Percentiles rank a stretch among this genome's conserved stretches.
Evolutionary conservation across 2,888 invertebrate genomes (phyloP).

Genomic region (Pollenia angustigena): DNA sequence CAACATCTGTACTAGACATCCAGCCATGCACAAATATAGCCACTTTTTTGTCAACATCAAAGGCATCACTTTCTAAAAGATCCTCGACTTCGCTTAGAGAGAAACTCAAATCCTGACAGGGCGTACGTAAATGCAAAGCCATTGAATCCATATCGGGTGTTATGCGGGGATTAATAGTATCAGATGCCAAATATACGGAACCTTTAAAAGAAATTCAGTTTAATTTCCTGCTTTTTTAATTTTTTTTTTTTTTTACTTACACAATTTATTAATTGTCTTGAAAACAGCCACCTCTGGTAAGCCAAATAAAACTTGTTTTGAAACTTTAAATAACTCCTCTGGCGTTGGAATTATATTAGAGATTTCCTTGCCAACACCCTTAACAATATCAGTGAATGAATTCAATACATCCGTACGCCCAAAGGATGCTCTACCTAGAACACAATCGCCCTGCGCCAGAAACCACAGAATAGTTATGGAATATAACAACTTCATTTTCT

Average conservation of each 20-base stretch:
- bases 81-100: slow-evolving; percentile 74
- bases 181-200: slow-evolving; percentile 73
- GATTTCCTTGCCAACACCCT: slow-evolving; percentile 44
- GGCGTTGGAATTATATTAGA: slow-evolving; percentile 45
- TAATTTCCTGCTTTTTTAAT: not conserved
- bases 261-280: slow-evolving; percentile 29
- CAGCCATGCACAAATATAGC: slow-evolving; percentile 81
- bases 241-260: slow-evolving; percentile 31
- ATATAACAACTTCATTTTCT: slow-evolving; percentile 6
- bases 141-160: slow-evolving; percentile 76
- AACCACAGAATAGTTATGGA: not conserved
- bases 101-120: slow-evolving; percentile 73
- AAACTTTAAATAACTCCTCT: slow-evolving; percentile 20
- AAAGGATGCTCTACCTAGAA: not conserved
- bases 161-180: slow-evolving; percentile 72
- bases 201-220: slow-evolving; percentile 65
- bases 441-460: not conserved
- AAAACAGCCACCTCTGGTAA: slow-evolving; percentile 49
- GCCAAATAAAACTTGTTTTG: slow-evolving; percentile 50
- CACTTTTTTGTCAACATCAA: slow-evolving; percentile 76
- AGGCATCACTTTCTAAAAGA: slow-evolving; percentile 75
- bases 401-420: not conserved
- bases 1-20: slow-evolving; percentile 74
- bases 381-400: slow-evolving; percentile 12
- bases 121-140: slow-evolving; percentile 75